Percentiles rank a stretch among this genome's conserved stretches.
Evolutionary conservation across 2,113 vertebrate species (phyloP).

Genomic region (Brachypodius melanocephalos): DNA sequence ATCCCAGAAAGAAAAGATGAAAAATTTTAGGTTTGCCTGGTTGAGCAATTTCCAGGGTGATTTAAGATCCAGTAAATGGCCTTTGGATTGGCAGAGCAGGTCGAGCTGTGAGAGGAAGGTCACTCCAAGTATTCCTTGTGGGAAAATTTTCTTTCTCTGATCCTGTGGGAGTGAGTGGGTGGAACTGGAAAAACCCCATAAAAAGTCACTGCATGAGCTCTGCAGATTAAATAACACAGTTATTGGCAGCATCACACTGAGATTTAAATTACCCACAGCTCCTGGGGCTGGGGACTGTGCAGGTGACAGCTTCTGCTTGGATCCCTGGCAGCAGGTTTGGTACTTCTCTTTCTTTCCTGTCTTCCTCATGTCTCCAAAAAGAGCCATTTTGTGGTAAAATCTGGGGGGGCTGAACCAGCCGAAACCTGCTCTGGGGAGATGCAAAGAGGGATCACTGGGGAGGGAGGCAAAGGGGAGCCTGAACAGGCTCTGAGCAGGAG

Average conservation of each 20-base stretch:
- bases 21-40: not conserved
- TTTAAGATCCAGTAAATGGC: not conserved
- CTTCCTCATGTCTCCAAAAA: not conserved
- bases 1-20: not conserved
- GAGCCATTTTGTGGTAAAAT: not conserved
- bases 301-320: not conserved
- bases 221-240: not conserved
- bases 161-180: not conserved
- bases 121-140: not conserved
- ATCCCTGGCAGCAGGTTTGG: not conserved
- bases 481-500: not conserved
- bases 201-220: not conserved
- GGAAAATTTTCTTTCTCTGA: not conserved
- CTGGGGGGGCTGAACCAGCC: not conserved
- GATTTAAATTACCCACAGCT: not conserved
- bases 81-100: not conserved
- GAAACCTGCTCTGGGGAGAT: not conserved
- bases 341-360: not conserved
- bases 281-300: not conserved
- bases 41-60: accelerated
- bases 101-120: not conserved
- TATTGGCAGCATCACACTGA: not conserved
- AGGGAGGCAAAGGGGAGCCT: not conserved
- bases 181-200: slow-evolving; percentile 9
- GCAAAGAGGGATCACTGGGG: not conserved